Conservation (phyloP, 2,888 invertebrate genomes). For the Digitonthophagus gazella region DNA sequence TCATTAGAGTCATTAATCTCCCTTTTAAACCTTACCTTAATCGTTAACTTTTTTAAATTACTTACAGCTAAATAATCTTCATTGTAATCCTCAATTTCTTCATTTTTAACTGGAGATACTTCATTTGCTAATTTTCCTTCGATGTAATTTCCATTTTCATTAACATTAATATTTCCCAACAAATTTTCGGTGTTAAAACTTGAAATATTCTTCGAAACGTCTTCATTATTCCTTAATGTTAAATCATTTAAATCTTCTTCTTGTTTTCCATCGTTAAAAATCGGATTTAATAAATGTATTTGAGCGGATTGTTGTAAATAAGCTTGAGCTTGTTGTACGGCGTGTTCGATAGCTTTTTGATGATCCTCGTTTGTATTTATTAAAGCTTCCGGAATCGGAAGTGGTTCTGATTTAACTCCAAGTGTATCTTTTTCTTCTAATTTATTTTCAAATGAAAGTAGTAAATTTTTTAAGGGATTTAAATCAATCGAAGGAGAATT, state of each 20-base stretch:
- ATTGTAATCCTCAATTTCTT: not conserved
- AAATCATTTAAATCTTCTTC: not conserved
- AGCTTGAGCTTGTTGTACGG: constrained; percentile 20
- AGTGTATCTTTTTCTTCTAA: too few species aligned
- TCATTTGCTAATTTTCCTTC: not conserved
- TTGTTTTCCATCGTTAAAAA: not conserved
- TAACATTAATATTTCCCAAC: constrained; percentile 11
- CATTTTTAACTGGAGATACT: not conserved
- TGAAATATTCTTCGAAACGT: not conserved
- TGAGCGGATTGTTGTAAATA: constrained; percentile 17
- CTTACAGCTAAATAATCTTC: not conserved
- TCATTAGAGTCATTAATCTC: constrained; percentile 1
- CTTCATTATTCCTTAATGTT: not conserved
- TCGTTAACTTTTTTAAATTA: not conserved
- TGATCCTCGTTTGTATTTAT: not conserved
- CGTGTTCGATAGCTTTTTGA: constrained; percentile 9
- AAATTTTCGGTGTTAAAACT: too few species aligned
- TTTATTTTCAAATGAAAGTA: too few species aligned
- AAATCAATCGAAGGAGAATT: too few species aligned
- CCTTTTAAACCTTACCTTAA: constrained; percentile 12
- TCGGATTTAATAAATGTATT: not conserved
- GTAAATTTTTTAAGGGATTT: too few species aligned
- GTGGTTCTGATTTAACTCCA: not conserved
- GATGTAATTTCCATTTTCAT: not conserved
- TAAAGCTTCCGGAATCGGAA: not conserved